phyloP scores from a whole-genome alignment of 2,888 invertebrate genomes.

The Salticus scenicus region DNA sequence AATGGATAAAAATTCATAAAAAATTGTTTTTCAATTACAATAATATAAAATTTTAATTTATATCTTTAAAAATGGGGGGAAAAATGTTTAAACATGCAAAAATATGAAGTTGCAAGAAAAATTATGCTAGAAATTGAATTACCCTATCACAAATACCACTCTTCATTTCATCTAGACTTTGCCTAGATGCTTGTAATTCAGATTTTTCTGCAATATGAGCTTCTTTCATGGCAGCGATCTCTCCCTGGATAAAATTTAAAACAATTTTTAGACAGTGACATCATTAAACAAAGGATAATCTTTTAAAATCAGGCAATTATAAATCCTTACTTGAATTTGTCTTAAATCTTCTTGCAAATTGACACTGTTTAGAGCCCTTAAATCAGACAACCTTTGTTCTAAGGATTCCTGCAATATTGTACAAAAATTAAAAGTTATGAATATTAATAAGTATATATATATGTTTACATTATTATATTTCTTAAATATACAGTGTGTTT shows the following conservation, averaged over 20 bases:
- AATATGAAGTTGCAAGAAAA: too few species aligned
- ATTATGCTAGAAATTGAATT: too few species aligned
- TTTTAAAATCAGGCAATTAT: not conserved
- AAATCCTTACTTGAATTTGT: constrained; percentile 48
- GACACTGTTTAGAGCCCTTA: constrained; percentile 40
- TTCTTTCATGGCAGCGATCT: constrained; percentile 49
- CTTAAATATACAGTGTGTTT: too few species aligned
- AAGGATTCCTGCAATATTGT: constrained; percentile 62
- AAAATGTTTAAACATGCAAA: too few species aligned
- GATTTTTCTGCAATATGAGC: constrained; percentile 44
- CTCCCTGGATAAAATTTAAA: constrained; percentile 40
- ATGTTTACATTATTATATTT: too few species aligned
- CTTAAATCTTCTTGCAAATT: constrained; percentile 58
- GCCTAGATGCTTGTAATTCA: constrained; percentile 46
- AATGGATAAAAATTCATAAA: too few species aligned
- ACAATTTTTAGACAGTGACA: not conserved
- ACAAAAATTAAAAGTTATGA: not conserved
- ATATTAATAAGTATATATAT: too few species aligned
- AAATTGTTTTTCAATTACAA: too few species aligned
- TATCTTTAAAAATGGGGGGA: too few species aligned
- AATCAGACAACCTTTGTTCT: constrained; percentile 54
- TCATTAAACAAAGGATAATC: not conserved
- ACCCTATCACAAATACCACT: constrained; percentile 48
- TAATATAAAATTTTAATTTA: too few species aligned
- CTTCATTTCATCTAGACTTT: constrained; percentile 57